These are phyloP conservation scores for Smithornis capensis DNA, from an alignment of 2,113 vertebrate species.

Conservation along the genomic window DNA sequence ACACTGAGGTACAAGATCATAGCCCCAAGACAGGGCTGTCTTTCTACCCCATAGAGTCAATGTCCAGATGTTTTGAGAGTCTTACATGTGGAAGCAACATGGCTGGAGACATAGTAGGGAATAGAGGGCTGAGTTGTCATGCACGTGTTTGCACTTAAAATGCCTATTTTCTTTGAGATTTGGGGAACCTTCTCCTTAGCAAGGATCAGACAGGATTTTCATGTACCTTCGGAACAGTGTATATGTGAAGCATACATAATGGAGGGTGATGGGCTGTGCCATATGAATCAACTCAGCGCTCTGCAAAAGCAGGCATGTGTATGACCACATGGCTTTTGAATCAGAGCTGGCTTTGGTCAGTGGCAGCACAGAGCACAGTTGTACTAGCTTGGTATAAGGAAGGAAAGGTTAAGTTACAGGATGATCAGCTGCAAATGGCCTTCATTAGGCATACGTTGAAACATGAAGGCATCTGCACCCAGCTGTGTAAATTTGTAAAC, in stretches of 20 bases:
- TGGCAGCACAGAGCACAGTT: neutral
- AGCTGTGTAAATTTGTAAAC: fast-evolving
- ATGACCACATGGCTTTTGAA: neutral
- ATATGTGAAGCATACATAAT: fast-evolving
- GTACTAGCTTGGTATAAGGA: neutral
- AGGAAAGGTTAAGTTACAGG: too few species aligned
- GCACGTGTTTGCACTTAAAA: neutral
- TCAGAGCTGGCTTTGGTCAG: fast-evolving
- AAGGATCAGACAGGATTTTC: neutral
- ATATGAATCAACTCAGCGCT: neutral
- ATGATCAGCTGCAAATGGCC: neutral
- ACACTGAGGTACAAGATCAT: neutral
- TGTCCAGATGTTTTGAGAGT: neutral
- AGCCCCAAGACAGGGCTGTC: neutral
- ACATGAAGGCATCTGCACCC: neutral
- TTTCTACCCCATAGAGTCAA: neutral
- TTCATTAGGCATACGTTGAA: neutral
- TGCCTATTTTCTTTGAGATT: neutral
- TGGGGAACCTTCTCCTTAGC: neutral
- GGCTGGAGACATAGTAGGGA: neutral
- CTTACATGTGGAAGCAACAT: neutral
- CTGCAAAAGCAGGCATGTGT: neutral
- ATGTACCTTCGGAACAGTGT: fast-evolving
- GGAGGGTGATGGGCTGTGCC: neutral
- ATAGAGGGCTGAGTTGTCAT: neutral